Evolutionary conservation across 2,888 invertebrate species (phyloP), one percentile per base, ranked within the genome.

Genomic region (Ichneumoninae sp.): DNA sequence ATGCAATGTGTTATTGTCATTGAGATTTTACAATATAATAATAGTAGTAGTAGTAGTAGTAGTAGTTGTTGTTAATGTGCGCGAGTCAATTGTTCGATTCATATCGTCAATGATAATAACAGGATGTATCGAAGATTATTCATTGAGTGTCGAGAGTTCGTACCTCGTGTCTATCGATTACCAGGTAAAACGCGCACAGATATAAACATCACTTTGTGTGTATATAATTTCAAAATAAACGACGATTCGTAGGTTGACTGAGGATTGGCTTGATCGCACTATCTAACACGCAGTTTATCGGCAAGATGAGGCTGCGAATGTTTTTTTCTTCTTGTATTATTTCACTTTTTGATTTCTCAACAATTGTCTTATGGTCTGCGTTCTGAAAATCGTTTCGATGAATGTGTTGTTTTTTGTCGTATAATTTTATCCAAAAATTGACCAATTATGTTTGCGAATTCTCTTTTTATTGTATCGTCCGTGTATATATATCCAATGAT

Each of bases 1-100:
- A 70, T 74, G 69, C 70, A 71, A 74, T 65, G 54, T 69, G 52
- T 84, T 81, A 84, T 84, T 84, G 84, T 84, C 84, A 81, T 84
- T 78, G 60, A 66, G 47, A 72, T 69, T 81, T 81, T 81, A 74
- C 44, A 40, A 65, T 74, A 72, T 52, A 68, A 10, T 69, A 30
- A 54, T 74, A 60, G 54, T 40, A 71, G 54, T 71, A 57, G 19
- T 47, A 60, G 33, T 62, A 36, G 65, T 52, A 60, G 54, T 40
- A 71, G 54, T 71, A 57, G 65, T 74, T 47, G 3, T 13, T 3
- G 26, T 40, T 47, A 78, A 66, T 81, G 71, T 84, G 78, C 78
- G 77, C 71, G 40, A 54, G 70, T 70, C 69, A 54, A 77, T 72
- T 70, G 69, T 74, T 66, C 69, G 57, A 78, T 74, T 81, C 52